These are phyloP conservation scores for Psittacula echo DNA, from an alignment of 2,797 vertebrate species.

Conservation along the genomic window DNA sequence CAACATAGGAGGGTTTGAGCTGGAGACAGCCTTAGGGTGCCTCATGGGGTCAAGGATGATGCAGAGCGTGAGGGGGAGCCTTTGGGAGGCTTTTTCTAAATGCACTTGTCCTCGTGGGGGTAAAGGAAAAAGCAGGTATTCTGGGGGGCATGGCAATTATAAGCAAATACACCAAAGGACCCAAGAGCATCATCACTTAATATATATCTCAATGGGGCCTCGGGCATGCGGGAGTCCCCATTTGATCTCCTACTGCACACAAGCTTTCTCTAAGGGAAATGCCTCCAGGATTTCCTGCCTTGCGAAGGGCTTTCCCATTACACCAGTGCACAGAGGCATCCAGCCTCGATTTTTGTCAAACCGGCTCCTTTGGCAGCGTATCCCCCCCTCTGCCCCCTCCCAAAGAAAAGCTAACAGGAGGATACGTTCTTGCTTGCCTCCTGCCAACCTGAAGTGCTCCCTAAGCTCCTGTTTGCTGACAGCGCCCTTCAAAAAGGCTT, in stretches of 20 bases:
- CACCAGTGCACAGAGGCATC: neutral
- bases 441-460: neutral
- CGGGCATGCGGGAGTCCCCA: neutral
- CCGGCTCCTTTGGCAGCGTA: neutral
- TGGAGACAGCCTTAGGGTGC: neutral
- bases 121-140: neutral
- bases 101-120: neutral
- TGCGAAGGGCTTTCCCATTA: slow-evolving; percentile 7
- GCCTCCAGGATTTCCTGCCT: slow-evolving; percentile 42
- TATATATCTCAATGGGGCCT: neutral
- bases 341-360: neutral
- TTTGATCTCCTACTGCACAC: neutral
- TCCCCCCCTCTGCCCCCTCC: neutral
- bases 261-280: neutral
- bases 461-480: slow-evolving; percentile 4
- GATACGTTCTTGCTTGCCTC: slow-evolving; percentile 4
- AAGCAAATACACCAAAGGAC: neutral
- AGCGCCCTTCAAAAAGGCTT: neutral
- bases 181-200: neutral
- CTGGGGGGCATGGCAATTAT: neutral
- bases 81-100: neutral
- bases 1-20: neutral
- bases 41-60: neutral
- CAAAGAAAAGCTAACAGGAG: neutral
- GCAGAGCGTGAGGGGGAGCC: neutral